phyloP scores from a whole-genome alignment of 2,888 invertebrate species.

The Ferdinandea cuprea region DNA sequence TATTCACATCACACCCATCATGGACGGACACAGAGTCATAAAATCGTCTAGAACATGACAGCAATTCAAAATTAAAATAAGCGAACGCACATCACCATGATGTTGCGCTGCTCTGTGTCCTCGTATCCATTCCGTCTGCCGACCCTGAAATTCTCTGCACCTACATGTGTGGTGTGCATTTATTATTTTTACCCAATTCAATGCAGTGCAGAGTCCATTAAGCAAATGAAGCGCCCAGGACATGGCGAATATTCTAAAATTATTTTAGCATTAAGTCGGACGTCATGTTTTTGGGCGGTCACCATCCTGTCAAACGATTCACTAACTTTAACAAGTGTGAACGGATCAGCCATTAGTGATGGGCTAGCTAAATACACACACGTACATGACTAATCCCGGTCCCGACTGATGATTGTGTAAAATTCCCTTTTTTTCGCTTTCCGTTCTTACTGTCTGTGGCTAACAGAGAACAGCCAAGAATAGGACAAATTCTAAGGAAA shows the following conservation, averaged over 20 bases:
- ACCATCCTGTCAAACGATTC: conserved; percentile 39
- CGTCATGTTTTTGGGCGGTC: conserved; percentile 5
- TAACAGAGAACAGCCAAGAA: conserved; percentile 52
- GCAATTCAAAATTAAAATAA: conserved; percentile 72
- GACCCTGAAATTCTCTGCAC: conserved; percentile 37
- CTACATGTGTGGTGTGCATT: not conserved
- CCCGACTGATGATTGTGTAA: conserved; percentile 43
- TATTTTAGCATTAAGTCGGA: conserved; percentile 50
- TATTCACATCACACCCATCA: not conserved
- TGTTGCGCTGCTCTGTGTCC: conserved; percentile 26
- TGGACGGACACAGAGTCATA: conserved; percentile 51
- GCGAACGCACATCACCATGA: conserved; percentile 56
- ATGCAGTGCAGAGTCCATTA: conserved; percentile 46
- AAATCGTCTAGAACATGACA: conserved; percentile 69
- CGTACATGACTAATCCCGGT: conserved; percentile 46
- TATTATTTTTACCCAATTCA: conserved; percentile 4
- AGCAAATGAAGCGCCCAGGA: conserved; percentile 64
- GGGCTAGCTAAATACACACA: conserved; percentile 30
- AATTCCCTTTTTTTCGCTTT: too few relatives aligned
- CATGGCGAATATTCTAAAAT: conserved; percentile 60
- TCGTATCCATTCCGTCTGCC: conserved; percentile 23
- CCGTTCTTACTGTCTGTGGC: conserved; percentile 6
- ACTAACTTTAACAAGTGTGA: conserved; percentile 11
- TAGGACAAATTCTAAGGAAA: conserved; percentile 70
- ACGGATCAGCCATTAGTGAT: conserved; percentile 14